These are phyloP conservation scores for Platyscapa corneri DNA, from an alignment of 1,140 invertebrate genomes.

Conservation along the genomic window DNA sequence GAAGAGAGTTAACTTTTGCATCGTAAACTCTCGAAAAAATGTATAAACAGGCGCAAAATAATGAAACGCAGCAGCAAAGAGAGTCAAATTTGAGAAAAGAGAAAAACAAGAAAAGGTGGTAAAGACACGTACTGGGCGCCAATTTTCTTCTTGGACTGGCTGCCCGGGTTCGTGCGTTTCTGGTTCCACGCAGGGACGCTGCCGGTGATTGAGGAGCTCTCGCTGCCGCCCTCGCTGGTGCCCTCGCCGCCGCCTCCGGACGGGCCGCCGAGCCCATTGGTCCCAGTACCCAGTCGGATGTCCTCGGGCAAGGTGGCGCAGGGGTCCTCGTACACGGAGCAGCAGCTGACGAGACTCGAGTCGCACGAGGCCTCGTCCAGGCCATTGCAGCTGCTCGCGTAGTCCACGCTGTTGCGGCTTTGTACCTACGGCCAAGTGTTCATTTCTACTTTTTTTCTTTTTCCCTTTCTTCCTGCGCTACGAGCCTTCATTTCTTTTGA, in stretches of 20 bases:
- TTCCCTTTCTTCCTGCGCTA: no score
- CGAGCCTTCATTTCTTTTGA: no score
- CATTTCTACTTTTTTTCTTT: not conserved
- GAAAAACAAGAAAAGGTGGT: not conserved
- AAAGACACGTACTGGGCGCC: conserved; percentile 25
- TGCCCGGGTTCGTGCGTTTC: conserved; percentile 18
- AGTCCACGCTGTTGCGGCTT: conserved; percentile 78
- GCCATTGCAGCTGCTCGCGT: conserved; percentile 79
- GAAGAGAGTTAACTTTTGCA: no score
- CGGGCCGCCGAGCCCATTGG: conserved; percentile 77
- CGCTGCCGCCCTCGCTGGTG: conserved; percentile 82
- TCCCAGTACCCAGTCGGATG: conserved; percentile 64
- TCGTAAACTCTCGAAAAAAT: no score
- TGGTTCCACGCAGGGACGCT: conserved; percentile 64
- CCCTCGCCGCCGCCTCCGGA: conserved; percentile 80
- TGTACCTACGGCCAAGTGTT: conserved; percentile 5
- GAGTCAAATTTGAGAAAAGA: not conserved
- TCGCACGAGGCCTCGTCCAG: conserved; percentile 78
- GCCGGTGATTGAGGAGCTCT: conserved; percentile 81
- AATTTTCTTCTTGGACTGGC: conserved; percentile 66
- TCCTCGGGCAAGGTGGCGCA: conserved; percentile 75
- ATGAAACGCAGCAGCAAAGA: not conserved
- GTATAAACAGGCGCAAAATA: not conserved
- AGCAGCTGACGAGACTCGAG: conserved; percentile 84
- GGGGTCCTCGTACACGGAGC: conserved; percentile 80